Percentiles rank a stretch among this genome's conserved stretches.
Conservation (phyloP, 2,888 invertebrate species). For the Leptinotarsa peninsularis region DNA sequence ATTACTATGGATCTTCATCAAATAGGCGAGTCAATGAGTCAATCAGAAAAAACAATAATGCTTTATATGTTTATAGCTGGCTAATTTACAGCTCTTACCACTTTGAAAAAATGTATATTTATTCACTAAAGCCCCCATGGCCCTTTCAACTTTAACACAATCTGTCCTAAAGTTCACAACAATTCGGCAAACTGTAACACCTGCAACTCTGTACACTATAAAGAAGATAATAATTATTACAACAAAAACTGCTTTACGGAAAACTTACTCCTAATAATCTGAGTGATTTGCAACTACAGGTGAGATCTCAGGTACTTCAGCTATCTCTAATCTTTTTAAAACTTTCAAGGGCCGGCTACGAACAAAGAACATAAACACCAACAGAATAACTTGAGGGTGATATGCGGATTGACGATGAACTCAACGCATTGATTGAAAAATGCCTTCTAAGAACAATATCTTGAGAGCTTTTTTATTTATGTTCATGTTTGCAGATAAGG, state of each 20-base stretch:
- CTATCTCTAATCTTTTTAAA: background rate
- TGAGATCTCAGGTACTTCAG: background rate
- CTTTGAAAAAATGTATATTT: no score
- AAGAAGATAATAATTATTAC: slow-evolving; percentile 2
- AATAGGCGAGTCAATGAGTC: no score
- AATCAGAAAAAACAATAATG: no score
- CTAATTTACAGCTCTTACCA: no score
- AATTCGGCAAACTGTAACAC: slow-evolving; percentile 8
- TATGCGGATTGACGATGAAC: background rate
- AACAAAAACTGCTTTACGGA: background rate
- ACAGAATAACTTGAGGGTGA: background rate
- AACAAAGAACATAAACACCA: background rate
- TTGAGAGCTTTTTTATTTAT: slow-evolving; percentile 8
- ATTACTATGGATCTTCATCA: no score
- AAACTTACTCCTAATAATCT: background rate
- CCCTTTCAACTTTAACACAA: no score
- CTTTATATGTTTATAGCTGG: no score
- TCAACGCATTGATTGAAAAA: background rate
- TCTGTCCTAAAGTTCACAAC: background rate
- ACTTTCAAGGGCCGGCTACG: background rate
- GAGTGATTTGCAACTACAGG: background rate
- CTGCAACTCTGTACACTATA: background rate
- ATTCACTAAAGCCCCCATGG: no score
- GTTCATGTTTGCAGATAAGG: background rate
- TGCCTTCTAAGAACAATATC: background rate